phyloP scores from a whole-genome alignment of 2,797 vertebrate genomes.

The Halcyon badia region DNA sequence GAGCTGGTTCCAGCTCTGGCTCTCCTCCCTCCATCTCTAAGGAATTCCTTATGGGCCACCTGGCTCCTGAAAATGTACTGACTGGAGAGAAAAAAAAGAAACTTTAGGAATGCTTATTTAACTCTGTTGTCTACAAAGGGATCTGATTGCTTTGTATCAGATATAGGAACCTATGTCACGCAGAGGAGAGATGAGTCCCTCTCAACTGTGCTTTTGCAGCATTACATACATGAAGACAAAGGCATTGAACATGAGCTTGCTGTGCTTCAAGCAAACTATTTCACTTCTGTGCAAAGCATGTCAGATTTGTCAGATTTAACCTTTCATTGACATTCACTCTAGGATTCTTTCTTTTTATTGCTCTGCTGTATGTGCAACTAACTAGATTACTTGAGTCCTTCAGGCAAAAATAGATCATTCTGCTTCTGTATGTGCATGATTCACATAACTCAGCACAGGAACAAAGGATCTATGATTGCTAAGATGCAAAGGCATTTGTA shows the following conservation, averaged over 20 bases:
- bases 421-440: not conserved
- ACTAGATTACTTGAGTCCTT: constrained; percentile 16
- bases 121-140: not conserved
- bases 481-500: not conserved
- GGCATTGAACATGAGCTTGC: not conserved
- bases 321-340: constrained; percentile 2
- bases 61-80: not conserved
- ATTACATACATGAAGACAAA: not conserved
- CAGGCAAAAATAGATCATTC: constrained; percentile 8
- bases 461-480: constrained; percentile 35
- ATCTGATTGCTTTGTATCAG: not conserved
- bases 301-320: not conserved
- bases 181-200: not conserved
- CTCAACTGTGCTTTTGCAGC: not conserved
- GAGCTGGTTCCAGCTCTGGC: not conserved
- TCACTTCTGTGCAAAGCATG: not conserved
- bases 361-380: not conserved
- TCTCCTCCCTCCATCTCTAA: not conserved
- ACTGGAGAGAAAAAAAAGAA: not conserved
- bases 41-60: not conserved
- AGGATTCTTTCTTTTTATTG: not conserved
- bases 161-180: not conserved
- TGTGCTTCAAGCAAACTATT: not conserved
- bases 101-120: not conserved
- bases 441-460: not conserved